Conservation (phyloP, 2,113 vertebrate genomes). For the Phyllostomus discolor region DNA sequence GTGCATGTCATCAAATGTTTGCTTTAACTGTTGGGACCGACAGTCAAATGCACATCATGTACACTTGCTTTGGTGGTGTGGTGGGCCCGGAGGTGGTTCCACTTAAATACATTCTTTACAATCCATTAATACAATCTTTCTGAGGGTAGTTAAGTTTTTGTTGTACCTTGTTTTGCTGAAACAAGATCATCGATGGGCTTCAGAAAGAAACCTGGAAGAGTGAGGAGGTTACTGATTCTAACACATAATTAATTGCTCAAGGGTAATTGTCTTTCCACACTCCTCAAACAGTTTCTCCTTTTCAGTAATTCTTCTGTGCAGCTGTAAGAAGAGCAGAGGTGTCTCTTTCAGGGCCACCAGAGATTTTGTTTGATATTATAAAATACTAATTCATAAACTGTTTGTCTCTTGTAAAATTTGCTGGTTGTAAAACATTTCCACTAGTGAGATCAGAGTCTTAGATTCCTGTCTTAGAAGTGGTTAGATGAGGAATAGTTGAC, state of each 20-base stretch:
- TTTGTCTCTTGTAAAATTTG: not conserved
- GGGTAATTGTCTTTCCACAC: not conserved
- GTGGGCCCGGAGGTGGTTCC: not conserved
- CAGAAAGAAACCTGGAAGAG: not conserved
- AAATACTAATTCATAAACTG: not conserved
- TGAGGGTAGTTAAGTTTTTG: not conserved
- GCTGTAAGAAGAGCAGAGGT: not conserved
- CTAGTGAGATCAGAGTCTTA: slow-evolving; percentile 12
- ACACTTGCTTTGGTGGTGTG: not conserved
- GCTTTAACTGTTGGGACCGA: not conserved
- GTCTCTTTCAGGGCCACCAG: not conserved
- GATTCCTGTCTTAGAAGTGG: not conserved
- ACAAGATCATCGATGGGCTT: not conserved
- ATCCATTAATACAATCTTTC: not conserved
- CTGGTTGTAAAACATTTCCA: not conserved
- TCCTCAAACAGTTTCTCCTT: not conserved
- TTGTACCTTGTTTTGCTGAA: not conserved
- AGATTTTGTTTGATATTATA: not conserved
- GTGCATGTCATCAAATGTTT: not conserved
- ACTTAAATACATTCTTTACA: not conserved
- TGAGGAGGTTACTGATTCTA: not conserved
- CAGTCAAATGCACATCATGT: not conserved
- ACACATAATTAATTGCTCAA: not conserved
- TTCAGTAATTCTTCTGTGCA: not conserved
- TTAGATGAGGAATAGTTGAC: not conserved